Evolutionary conservation across 2,888 invertebrate species (phyloP).

Genomic region (Punctoribates punctum): DNA sequence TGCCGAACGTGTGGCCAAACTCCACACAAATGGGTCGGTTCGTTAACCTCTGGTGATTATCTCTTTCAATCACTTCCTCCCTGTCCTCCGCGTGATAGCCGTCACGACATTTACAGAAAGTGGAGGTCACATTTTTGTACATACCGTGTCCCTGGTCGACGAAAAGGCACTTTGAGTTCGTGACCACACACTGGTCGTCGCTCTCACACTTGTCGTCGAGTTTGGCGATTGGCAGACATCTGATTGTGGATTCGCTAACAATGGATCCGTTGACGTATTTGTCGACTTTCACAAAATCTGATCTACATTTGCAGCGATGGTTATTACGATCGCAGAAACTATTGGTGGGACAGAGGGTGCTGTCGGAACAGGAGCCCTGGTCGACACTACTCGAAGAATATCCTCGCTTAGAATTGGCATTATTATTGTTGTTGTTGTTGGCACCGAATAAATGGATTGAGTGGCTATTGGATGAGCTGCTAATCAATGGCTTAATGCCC

Average conservation of each 20-base stretch:
- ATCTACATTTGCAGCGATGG: constrained; percentile 30
- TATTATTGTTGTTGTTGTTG: neutral
- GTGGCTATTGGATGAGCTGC: neutral
- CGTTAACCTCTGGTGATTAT: constrained; percentile 8
- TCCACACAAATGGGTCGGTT: constrained; percentile 21
- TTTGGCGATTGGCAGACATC: constrained; percentile 28
- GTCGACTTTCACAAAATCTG: constrained; percentile 11
- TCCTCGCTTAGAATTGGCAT: neutral
- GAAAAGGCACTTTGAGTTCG: constrained; percentile 20
- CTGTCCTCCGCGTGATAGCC: constrained; percentile 30
- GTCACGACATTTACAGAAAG: constrained; percentile 32
- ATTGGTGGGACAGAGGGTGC: constrained; percentile 21
- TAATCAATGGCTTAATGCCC: neutral
- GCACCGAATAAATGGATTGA: neutral
- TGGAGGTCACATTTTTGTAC: neutral
- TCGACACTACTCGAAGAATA: neutral
- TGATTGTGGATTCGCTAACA: neutral
- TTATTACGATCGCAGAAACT: neutral
- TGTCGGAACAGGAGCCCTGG: neutral
- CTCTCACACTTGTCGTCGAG: constrained; percentile 37
- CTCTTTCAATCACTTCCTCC: neutral
- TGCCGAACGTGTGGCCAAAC: constrained; percentile 3
- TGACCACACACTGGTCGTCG: constrained; percentile 33
- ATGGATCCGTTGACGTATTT: constrained; percentile 30
- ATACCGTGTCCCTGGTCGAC: neutral